Evolutionary conservation across 1,140 invertebrate genomes (phyloP).

Genomic region (Teleogryllus occipitalis): DNA sequence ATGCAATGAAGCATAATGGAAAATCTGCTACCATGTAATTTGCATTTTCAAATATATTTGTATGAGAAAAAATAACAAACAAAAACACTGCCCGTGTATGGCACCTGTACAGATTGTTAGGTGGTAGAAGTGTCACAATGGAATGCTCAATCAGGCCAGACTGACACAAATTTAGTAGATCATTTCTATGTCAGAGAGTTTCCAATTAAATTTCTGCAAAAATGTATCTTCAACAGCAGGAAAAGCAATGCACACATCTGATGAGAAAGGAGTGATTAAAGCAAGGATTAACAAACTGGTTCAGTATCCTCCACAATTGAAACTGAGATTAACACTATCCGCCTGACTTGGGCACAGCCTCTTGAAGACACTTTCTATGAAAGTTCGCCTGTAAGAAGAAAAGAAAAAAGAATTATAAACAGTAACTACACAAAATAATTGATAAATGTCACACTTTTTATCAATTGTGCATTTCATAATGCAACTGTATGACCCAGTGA

Average conservation of each 20-base stretch:
- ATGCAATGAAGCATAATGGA: too few relatives aligned
- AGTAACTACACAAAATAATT: too few relatives aligned
- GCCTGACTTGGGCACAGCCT: conserved; percentile 51
- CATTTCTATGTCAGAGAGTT: not conserved
- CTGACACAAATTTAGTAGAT: not conserved
- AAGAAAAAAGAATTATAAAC: conserved; percentile 26
- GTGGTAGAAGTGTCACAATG: not conserved
- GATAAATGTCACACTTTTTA: too few relatives aligned
- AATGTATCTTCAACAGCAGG: not conserved
- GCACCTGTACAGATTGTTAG: too few relatives aligned
- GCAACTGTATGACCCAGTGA: too few relatives aligned
- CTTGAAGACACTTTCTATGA: conserved; percentile 53
- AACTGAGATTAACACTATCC: conserved; percentile 46
- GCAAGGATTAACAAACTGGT: not conserved
- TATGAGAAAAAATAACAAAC: too few relatives aligned
- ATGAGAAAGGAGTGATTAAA: not conserved
- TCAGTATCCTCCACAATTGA: conserved; percentile 17
- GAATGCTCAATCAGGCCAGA: not conserved
- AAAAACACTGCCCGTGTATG: too few relatives aligned
- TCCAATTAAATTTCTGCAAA: not conserved
- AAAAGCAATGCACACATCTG: conserved; percentile 1
- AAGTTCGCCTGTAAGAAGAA: conserved; percentile 45
- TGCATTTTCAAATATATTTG: too few relatives aligned
- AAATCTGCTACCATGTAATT: too few relatives aligned
- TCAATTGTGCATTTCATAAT: too few relatives aligned